Base-by-base conservation (phyloP, 2,797 vertebrate species). In the Muraenolepis orangiensis region DNA sequence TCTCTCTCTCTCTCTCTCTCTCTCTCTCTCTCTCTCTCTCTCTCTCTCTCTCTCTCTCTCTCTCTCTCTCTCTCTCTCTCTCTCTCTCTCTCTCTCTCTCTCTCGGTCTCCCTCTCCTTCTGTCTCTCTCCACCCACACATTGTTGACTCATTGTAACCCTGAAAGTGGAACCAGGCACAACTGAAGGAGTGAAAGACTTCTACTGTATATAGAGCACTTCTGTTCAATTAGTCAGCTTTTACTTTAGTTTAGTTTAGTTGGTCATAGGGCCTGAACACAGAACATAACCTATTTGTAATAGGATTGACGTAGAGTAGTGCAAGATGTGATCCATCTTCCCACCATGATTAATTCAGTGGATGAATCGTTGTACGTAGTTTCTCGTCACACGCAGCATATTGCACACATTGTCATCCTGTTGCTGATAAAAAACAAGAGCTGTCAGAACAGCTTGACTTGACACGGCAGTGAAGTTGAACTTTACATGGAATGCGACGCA, bases 1-100 rank as follows among this genome's bases (percentile, higher is more conserved):
- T 38, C 36, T 7, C 51, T 57, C 46, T 20, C 46, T n/a, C 51
- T 61, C 13, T 64, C 57, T 26, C n/a, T 64, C 57, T 28, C n/a
- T 64, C 26, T 64, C 57, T 90, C 86, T 82, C 82, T 85, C 90
- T 87, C 74, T 26, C 42, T 26, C 36, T 29, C 12, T n/a, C 74
- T 68, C 46, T 11, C 71, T 23, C 46, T 51, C 78, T 36, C 36
- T 76, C n/a, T n/a, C n/a, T n/a, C 70, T 75, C 4, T 31, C 77
- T 69, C 69, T 38, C 68, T 66, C 69, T 66, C 57, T 13, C 57
- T 38, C 68, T 32, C 78, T 87, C 80, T 86, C 86, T 86, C 83
- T n/a, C 85, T 69, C 80, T 83, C 81, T 82, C 77, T 76, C 81
- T 14, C 80, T 79, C 32, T 30, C 77, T 71, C 12, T n/a, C 36